These are phyloP conservation scores for Petrosia ficiformis DNA, from an alignment of 37 sponge, comb jelly and placozoan species.

Conservation along the genomic window DNA sequence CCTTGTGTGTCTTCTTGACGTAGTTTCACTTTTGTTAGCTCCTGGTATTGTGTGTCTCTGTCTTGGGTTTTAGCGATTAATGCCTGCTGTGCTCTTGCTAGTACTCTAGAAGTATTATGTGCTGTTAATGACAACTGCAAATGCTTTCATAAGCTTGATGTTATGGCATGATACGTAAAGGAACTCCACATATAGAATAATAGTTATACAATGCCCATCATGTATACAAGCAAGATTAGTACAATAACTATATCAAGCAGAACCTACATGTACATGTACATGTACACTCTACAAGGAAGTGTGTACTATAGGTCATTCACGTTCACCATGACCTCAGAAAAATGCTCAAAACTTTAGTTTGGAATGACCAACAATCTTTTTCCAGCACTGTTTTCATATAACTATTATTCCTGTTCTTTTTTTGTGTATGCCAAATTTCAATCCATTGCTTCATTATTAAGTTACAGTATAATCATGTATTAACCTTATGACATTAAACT, in stretches of 20 bases:
- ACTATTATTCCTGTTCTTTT: too few relatives aligned
- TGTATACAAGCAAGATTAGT: not conserved
- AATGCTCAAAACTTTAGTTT: too few relatives aligned
- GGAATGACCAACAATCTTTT: too few relatives aligned
- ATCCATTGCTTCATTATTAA: too few relatives aligned
- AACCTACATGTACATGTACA: not conserved
- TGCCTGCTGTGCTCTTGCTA: not conserved
- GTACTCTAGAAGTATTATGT: not conserved
- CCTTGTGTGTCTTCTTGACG: constrained; percentile 46
- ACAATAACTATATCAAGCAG: not conserved
- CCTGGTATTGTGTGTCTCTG: constrained; percentile 74
- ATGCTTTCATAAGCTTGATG: too few relatives aligned
- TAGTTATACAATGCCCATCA: not conserved
- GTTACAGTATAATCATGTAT: too few relatives aligned
- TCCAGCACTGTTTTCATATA: too few relatives aligned
- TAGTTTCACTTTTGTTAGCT: constrained; percentile 53
- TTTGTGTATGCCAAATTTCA: too few relatives aligned
- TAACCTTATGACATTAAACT: too few relatives aligned
- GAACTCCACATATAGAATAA: not conserved
- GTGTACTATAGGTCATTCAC: too few relatives aligned
- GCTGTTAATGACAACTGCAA: not conserved
- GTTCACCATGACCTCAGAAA: too few relatives aligned
- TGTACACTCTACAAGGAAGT: not conserved
- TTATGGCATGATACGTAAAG: too few relatives aligned
- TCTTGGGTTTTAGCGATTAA: constrained; percentile 54